These are phyloP conservation scores for Leptopilina drosophilae DNA, from an alignment of 2,888 invertebrate species.

Conservation along the genomic window DNA sequence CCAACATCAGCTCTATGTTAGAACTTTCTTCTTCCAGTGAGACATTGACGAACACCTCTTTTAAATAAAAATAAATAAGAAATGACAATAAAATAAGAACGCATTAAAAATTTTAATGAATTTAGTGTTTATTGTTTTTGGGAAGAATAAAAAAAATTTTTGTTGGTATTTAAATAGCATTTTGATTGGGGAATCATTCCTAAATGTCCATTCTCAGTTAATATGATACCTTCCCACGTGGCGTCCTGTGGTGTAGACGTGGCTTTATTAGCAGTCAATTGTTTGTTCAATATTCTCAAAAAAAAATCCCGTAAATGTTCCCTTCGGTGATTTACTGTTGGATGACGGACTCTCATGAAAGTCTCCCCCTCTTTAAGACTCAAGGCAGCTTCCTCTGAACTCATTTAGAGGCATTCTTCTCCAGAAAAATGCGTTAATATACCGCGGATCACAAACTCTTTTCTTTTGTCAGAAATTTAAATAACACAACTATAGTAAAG, in stretches of 20 bases:
- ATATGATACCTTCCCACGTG: conserved; percentile 70
- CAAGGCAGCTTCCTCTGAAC: conserved; percentile 53
- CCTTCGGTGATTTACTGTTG: conserved; percentile 72
- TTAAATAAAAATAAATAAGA: background rate
- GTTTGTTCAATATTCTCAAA: conserved; percentile 76
- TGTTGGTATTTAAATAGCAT: conserved; percentile 54
- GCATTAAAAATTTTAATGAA: conserved; percentile 12
- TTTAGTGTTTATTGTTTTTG: conserved; percentile 17
- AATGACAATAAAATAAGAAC: background rate
- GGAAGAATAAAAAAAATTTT: background rate
- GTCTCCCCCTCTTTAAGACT: conserved; percentile 55
- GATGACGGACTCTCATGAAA: conserved; percentile 53
- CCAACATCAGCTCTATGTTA: too few relatives aligned
- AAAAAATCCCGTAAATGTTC: conserved; percentile 75
- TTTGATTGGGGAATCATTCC: conserved; percentile 50
- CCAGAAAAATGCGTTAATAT: conserved; percentile 56
- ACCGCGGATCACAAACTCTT: conserved; percentile 42
- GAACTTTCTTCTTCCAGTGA: too few relatives aligned
- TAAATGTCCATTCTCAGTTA: conserved; percentile 57
- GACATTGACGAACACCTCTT: too few relatives aligned
- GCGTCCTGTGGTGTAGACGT: conserved; percentile 70
- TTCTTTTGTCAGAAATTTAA: background rate
- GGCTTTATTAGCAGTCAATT: conserved; percentile 77
- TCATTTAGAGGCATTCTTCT: conserved; percentile 61
- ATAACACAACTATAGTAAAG: background rate